Evolutionary conservation across 2,113 vertebrate genomes (phyloP).

Genomic region (Genyomyrus donnyi): DNA sequence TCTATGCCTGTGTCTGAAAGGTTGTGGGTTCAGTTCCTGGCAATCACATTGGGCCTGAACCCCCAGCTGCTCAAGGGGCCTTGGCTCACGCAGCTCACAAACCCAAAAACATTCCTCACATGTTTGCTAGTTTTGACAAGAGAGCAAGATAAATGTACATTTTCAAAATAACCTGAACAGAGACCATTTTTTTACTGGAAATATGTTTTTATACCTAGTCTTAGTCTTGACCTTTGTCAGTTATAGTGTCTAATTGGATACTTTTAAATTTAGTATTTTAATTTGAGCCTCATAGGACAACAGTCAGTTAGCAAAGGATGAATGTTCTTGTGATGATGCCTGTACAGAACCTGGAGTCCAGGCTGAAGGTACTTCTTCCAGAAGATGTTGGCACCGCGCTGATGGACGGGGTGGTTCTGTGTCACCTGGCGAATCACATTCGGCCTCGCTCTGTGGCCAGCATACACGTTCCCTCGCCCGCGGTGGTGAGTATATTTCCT

Average conservation of each 20-base stretch:
- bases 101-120: background rate
- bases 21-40: background rate
- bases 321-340: background rate
- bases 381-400: slow-evolving; percentile 91
- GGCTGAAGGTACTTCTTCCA: slow-evolving; percentile 89
- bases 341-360: slow-evolving; percentile 84
- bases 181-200: background rate
- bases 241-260: background rate
- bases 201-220: background rate
- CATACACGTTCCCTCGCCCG: slow-evolving; percentile 95
- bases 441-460: slow-evolving; percentile 92
- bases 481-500: slow-evolving; percentile 69
- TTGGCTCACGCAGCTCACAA: background rate
- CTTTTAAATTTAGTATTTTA: background rate
- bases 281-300: background rate
- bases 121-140: background rate
- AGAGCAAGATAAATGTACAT: background rate
- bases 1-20: background rate
- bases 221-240: background rate
- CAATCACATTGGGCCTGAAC: background rate
- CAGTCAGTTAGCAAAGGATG: background rate
- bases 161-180: background rate
- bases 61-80: background rate
- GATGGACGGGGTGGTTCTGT: slow-evolving; percentile 96
- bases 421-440: slow-evolving; percentile 97